Evolutionary conservation across 2,888 invertebrate species (phyloP), one percentile per base, ranked within the genome.

Genomic region (Nasonovia ribisnigri): DNA sequence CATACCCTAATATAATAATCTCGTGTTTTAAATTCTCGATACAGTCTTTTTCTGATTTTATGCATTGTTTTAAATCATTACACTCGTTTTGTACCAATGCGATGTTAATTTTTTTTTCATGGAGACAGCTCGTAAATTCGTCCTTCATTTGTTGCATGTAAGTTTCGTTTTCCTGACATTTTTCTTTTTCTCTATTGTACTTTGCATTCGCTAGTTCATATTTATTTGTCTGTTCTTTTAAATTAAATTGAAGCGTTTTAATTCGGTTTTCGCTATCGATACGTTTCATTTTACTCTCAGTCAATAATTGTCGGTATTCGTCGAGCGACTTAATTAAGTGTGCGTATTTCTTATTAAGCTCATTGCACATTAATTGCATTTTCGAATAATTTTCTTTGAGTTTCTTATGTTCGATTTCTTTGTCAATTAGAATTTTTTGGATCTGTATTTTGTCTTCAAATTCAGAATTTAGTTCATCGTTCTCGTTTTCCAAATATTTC

Each of bases 401-500:
- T 3, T 60, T 26, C 13, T 57, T 84, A 29, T 46, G 5, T 36
- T 90, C 29, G 6, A 48, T 46, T 16, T 90, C 48, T 84, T 60
- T 93, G 42, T 0, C 5, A 20, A 60, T 48, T 16, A 90, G 60
- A 6, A 48, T 13, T 48, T 10, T 86, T 36, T 84, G 26, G 8
- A 43, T 36, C 24, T 16, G 24, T 60, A 51, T 84, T n/a, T 60
- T 20, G 1, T 90, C 6, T 48, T 90, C 86, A 4, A 93, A 57
- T 90, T 90, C 48, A 46, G 51, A 36, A 54, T 46, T 57, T 11
- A 90, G 88, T 90, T 84, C 86, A 84, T 42, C 93, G 26, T 93
- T 93, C 6, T 90, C 93, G 48, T 48, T 54, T 51, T 90, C 90
- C 42, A 90, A 84, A 57, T 90, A 60, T 43, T 90, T 46, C 26